Percentiles rank a stretch among this genome's conserved stretches.
phyloP scores from a whole-genome alignment of 1,140 invertebrate species.

The Papilio dardanus region DNA sequence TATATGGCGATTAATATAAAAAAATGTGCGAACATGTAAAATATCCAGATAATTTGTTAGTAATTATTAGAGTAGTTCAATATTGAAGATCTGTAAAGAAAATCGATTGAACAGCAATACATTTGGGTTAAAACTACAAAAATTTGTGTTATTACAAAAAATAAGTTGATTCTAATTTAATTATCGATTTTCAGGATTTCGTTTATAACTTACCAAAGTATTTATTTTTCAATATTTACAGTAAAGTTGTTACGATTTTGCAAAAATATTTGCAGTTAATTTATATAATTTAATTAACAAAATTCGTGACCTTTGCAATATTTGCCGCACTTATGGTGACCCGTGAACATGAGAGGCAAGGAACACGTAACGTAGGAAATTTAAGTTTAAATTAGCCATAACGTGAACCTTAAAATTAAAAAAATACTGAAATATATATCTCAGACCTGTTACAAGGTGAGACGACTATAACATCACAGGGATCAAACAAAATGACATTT shows the following conservation, averaged over 20 bases:
- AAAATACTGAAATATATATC: too few relatives aligned
- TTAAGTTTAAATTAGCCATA: conserved; percentile 10
- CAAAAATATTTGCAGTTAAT: not conserved
- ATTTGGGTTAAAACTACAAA: too few relatives aligned
- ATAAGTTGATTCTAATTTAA: too few relatives aligned
- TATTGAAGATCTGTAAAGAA: too few relatives aligned
- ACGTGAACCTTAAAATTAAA: not conserved
- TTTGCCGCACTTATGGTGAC: conserved; percentile 2
- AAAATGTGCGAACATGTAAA: not conserved
- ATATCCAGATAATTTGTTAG: not conserved
- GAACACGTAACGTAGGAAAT: not conserved
- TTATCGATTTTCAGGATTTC: too few relatives aligned
- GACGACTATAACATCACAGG: not conserved
- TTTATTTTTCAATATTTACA: too few relatives aligned
- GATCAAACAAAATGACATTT: not conserved
- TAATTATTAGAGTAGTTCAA: not conserved
- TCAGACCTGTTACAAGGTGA: too few relatives aligned
- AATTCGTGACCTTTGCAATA: not conserved
- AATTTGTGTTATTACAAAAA: too few relatives aligned
- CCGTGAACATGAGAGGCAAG: not conserved
- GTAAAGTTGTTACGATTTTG: not conserved
- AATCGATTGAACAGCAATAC: too few relatives aligned
- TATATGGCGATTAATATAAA: not conserved
- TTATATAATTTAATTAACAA: conserved; percentile 14
- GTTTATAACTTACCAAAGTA: too few relatives aligned